Percentiles rank a stretch among this genome's conserved stretches.
These are phyloP conservation scores for Apostichopus parvimensis DNA, from an alignment of 35 echinoderm and acorn worm genomes.

Conservation along the genomic window DNA sequence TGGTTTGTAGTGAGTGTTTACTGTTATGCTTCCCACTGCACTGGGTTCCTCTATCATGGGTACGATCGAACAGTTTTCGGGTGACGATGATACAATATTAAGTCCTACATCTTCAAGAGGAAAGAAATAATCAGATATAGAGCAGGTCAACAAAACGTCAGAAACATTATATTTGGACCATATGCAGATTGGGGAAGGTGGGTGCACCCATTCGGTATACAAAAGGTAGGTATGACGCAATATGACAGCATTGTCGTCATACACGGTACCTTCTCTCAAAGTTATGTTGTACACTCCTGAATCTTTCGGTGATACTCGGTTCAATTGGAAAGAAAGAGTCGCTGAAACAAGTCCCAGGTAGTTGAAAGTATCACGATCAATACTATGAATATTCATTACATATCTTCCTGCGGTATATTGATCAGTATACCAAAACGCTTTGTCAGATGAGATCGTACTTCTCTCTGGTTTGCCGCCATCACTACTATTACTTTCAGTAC, in stretches of 20 bases:
- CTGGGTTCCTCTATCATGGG: too few relatives aligned
- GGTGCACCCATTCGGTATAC: background rate
- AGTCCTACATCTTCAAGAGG: too few relatives aligned
- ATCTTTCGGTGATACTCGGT: background rate
- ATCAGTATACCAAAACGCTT: background rate
- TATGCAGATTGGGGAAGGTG: background rate
- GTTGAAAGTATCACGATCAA: background rate
- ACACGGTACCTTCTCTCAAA: background rate
- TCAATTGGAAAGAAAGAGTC: background rate
- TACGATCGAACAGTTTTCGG: too few relatives aligned
- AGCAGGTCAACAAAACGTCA: background rate
- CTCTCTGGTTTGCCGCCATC: background rate
- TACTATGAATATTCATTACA: background rate
- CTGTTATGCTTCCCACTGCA: too few relatives aligned
- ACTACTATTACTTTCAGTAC: background rate
- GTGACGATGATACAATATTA: too few relatives aligned
- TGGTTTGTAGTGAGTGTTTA: too few relatives aligned
- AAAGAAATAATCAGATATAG: background rate
- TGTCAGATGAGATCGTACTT: too few relatives aligned
- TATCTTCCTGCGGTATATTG: background rate
- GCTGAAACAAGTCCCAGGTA: background rate
- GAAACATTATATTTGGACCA: background rate
- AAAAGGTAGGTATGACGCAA: background rate
- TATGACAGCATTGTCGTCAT: background rate
- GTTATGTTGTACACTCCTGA: background rate